Conservation (phyloP, 2,797 vertebrate species). For the Crypturellus tataupa region DNA sequence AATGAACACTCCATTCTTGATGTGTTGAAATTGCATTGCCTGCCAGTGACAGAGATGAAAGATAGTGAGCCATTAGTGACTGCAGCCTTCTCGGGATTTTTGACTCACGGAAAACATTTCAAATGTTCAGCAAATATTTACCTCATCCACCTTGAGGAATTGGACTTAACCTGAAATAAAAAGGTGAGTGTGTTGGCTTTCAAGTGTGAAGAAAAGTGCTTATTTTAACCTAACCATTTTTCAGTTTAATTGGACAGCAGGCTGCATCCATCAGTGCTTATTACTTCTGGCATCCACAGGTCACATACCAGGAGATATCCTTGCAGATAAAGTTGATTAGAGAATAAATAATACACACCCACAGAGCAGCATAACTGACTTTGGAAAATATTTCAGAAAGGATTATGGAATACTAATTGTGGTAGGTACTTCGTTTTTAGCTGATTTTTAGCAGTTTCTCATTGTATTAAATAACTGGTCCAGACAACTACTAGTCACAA, state of each 20-base stretch:
- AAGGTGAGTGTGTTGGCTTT: neutral
- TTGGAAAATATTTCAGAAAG: neutral
- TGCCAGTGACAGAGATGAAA: neutral
- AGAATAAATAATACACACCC: neutral
- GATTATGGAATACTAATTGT: neutral
- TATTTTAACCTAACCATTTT: neutral
- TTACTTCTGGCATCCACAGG: neutral
- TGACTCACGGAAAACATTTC: neutral
- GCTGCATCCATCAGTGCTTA: neutral
- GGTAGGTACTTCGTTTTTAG: neutral
- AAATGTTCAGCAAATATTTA: neutral
- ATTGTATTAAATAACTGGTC: neutral
- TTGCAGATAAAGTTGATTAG: neutral
- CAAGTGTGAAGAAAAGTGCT: neutral
- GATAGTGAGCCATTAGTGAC: neutral
- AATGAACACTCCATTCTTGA: neutral
- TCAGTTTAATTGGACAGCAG: neutral
- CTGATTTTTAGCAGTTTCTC: neutral
- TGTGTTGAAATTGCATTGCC: neutral
- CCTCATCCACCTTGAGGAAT: neutral
- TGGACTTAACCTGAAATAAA: conserved; percentile 4
- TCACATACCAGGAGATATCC: neutral
- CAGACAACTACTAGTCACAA: neutral
- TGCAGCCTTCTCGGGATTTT: neutral
- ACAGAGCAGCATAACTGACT: neutral